These are phyloP conservation scores for Pyrrhia umbra DNA, from an alignment of 2,888 invertebrate species.

Conservation along the genomic window DNA sequence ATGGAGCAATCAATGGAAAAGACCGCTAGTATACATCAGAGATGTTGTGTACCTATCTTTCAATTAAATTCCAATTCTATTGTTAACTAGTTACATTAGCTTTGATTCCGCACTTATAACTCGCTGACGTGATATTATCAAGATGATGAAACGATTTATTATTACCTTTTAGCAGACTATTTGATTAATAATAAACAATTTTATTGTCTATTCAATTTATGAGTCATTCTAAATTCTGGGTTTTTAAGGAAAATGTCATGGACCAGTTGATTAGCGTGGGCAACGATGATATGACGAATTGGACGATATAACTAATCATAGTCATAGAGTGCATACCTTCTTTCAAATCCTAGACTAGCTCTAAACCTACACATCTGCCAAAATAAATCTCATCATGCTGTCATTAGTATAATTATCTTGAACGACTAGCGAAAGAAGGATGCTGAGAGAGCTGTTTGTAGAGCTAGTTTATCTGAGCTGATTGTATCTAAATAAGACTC, in stretches of 20 bases:
- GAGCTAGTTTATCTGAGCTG: too few relatives aligned
- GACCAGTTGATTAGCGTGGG: background rate
- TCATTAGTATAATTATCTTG: too few relatives aligned
- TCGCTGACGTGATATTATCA: constrained; percentile 7
- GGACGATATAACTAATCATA: too few relatives aligned
- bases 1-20: constrained; percentile 11
- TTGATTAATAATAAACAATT: constrained; percentile 6
- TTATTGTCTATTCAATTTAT: background rate
- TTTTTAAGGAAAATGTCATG: background rate
- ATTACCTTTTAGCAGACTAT: constrained; percentile 2
- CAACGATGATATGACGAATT: background rate
- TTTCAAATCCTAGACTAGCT: too few relatives aligned
- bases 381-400: too few relatives aligned
- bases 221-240: background rate
- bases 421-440: too few relatives aligned
- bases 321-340: too few relatives aligned
- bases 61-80: constrained; percentile 50
- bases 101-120: constrained; percentile 21
- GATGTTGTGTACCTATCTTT: constrained; percentile 17
- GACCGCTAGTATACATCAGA: background rate
- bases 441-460: too few relatives aligned
- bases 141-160: constrained; percentile 28
- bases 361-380: too few relatives aligned
- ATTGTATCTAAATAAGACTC: too few relatives aligned
- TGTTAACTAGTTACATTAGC: constrained; percentile 40